Evolutionary conservation across 2,888 invertebrate species (phyloP).

Genomic region (Drosophila recens): DNA sequence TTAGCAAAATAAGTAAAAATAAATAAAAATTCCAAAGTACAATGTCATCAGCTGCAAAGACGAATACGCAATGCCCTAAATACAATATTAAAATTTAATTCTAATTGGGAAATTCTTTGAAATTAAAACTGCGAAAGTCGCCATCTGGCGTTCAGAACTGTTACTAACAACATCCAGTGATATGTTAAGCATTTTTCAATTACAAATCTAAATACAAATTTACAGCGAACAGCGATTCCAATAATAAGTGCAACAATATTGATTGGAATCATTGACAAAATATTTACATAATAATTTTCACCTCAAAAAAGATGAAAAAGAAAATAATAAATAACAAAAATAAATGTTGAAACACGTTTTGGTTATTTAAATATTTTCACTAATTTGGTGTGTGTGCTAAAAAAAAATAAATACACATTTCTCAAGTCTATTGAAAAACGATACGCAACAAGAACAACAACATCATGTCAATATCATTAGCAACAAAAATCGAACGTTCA

Average conservation of each 20-base stretch:
- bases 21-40: slow-evolving; percentile 42
- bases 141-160: neutral
- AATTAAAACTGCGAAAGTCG: neutral
- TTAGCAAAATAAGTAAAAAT: slow-evolving; percentile 53
- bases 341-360: slow-evolving; percentile 67
- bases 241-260: slow-evolving; percentile 32
- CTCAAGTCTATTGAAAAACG: slow-evolving; percentile 56
- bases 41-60: neutral
- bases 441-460: slow-evolving; percentile 31
- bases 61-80: slow-evolving; percentile 34
- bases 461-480: slow-evolving; percentile 50
- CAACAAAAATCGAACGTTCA: slow-evolving; percentile 44
- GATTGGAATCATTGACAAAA: slow-evolving; percentile 42
- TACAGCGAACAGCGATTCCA: slow-evolving; percentile 24
- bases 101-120: neutral
- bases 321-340: slow-evolving; percentile 15
- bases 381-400: slow-evolving; percentile 44
- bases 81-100: neutral
- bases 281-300: slow-evolving; percentile 66
- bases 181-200: neutral
- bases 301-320: slow-evolving; percentile 25
- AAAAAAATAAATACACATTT: slow-evolving; percentile 45
- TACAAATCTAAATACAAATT: slow-evolving; percentile 1
- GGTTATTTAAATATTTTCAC: slow-evolving; percentile 74
- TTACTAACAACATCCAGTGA: neutral